Base-by-base conservation (phyloP, 1,140 invertebrate genomes). In the Psilanteris sp. region DNA sequence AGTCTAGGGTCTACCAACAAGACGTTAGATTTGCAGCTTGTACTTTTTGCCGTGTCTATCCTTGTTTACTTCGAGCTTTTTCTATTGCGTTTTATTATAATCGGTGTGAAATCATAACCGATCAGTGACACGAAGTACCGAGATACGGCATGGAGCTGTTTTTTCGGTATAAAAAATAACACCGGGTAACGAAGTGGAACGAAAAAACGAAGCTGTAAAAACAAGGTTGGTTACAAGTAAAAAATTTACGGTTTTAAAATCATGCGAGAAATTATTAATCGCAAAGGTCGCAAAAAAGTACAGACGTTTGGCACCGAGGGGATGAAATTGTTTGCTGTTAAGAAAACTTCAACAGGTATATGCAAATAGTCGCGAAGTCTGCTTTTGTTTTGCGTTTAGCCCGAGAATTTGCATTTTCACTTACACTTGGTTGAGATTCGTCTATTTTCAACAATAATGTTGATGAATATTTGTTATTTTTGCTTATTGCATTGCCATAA, bases 161-260 rank as follows among this genome's bases (percentile, higher is more conserved):
- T 83, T 85, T 79, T 31, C 9, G 8, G n/a, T 0, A 37, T 52
- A 81, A 84, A 82, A 84, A 85, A 68, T 3, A 4, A 2, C 20
- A 6, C 7, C 24, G 68, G 43, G 9, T 32, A 76, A 75, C 54
- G 57, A 54, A 75, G 66, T 61, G 64, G 31, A 39, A 8, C 14
- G 1, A 52, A 72, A 59, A 57, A 57, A 67, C 11, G 39, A 31
- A 31, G 46, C 41, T 15, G 4, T 22, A 59, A 77, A 46, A 66
- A 68, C 52, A 41, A 59, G 67, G 41, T 48, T 81, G 84, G 80
- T 85, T 81, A 78, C 66, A 50, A 76, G 81, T 71, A 75, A 88
- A 87, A 87, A 87, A 87, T 88, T 88, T 88, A 88, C 86, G 86
- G 85, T 87, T 87, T 87, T 86, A 87, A 87, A 87, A 88, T 88